Conservation (phyloP, 2,888 invertebrate genomes). For the Frankliniella intonsa region DNA sequence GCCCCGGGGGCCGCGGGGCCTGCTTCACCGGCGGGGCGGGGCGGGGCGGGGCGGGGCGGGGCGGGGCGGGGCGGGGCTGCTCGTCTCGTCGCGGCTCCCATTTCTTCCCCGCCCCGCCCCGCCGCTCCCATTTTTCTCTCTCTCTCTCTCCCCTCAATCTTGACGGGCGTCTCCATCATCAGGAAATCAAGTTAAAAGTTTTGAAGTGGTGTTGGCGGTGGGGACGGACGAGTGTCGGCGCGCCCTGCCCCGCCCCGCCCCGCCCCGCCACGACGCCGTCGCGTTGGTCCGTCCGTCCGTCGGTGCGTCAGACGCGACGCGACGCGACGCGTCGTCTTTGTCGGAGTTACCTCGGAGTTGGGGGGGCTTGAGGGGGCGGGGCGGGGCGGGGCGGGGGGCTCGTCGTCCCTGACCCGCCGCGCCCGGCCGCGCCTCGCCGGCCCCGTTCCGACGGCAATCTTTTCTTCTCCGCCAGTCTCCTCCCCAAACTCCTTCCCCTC, state of each 20-base stretch:
- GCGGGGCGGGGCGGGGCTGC: background rate
- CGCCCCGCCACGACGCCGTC: background rate
- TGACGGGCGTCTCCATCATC: constrained; percentile 13
- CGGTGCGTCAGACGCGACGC: too few species aligned
- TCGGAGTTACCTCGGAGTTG: too few species aligned
- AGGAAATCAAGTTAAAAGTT: constrained; percentile 25
- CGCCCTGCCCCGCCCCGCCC: background rate
- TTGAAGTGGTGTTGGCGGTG: constrained; percentile 2
- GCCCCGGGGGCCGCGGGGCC: too few species aligned
- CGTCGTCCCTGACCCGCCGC: too few species aligned
- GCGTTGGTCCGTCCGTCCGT: background rate
- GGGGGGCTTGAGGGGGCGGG: too few species aligned
- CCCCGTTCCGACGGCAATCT: too few species aligned
- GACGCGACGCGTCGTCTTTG: too few species aligned
- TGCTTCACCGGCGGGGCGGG: too few species aligned
- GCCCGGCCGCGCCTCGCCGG: too few species aligned
- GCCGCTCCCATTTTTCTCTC: background rate
- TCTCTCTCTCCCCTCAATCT: constrained; percentile 8
- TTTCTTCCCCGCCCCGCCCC: background rate
- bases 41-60: background rate
- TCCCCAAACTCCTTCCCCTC: too few species aligned
- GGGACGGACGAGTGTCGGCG: background rate
- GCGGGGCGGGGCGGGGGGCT: too few species aligned
- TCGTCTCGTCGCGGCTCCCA: background rate
- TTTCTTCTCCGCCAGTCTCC: too few species aligned